Conservation (phyloP, 1,140 invertebrate genomes). For the Zeugodacus cucurbitae region DNA sequence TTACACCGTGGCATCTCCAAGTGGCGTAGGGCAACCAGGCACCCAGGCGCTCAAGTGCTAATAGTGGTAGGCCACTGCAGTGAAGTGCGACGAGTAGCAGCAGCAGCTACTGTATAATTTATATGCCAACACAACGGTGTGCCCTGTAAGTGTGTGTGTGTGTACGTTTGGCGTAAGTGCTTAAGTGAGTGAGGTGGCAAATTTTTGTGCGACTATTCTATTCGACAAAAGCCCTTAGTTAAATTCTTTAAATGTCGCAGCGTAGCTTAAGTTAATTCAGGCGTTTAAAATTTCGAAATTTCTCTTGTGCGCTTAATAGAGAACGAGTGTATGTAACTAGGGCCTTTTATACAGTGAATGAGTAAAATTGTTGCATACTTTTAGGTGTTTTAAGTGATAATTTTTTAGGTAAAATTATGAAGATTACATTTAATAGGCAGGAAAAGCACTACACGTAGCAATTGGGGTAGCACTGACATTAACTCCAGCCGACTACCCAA, state of each 20-base stretch:
- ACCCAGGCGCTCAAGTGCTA: not conserved
- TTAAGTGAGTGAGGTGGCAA: slow-evolving; percentile 2
- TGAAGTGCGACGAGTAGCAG: not conserved
- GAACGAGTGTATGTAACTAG: too few relatives aligned
- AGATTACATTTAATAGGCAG: too few relatives aligned
- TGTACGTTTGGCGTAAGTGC: not conserved
- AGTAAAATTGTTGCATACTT: not conserved
- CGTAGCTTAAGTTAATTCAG: not conserved
- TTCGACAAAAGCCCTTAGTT: not conserved
- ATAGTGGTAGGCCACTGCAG: slow-evolving; percentile 12
- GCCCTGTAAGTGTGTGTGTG: not conserved
- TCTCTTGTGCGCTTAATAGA: too few relatives aligned
- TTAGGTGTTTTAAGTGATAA: not conserved
- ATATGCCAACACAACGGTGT: not conserved
- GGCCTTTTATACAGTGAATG: too few relatives aligned
- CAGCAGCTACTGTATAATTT: slow-evolving; percentile 4
- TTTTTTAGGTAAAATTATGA: too few relatives aligned
- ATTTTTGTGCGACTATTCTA: not conserved
- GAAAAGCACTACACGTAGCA: too few relatives aligned
- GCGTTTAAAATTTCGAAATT: not conserved
- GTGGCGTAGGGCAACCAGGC: not conserved
- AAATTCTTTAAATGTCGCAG: not conserved
- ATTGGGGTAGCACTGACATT: too few relatives aligned
- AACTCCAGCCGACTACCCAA: too few relatives aligned
- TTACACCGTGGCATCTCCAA: not conserved